These are phyloP conservation scores for Ips typographus DNA, from an alignment of 1,140 invertebrate genomes.

Conservation along the genomic window DNA sequence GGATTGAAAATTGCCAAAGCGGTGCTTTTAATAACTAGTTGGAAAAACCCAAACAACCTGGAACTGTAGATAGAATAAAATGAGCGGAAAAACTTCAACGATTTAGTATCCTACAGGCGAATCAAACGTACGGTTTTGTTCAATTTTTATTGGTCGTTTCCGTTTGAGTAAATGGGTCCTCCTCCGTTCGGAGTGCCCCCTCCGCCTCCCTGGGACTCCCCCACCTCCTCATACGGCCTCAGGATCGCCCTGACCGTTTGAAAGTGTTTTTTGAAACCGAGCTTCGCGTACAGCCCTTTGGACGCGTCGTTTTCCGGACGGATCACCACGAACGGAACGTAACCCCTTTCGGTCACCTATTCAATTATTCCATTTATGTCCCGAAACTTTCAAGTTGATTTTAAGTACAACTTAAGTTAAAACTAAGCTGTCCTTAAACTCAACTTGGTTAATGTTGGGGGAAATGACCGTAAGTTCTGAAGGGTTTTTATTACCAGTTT, in stretches of 20 bases:
- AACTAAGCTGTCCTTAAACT: too few relatives aligned
- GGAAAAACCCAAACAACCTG: background rate
- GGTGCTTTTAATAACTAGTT: background rate
- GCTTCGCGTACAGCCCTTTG: conserved; percentile 73
- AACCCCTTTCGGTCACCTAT: conserved; percentile 66
- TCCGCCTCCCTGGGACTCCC: conserved; percentile 46
- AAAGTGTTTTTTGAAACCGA: conserved; percentile 76
- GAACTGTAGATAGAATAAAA: background rate
- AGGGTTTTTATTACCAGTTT: conserved; percentile 55
- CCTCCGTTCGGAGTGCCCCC: conserved; percentile 2
- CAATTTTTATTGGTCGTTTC: conserved; percentile 16
- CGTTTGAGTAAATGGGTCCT: conserved; percentile 11
- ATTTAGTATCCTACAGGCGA: background rate
- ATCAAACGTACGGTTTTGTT: conserved; percentile 16
- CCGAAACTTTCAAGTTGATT: background rate
- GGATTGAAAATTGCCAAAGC: background rate
- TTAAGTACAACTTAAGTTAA: too few relatives aligned
- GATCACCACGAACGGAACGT: conserved; percentile 81
- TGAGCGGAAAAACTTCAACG: background rate
- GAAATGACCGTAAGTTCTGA: background rate
- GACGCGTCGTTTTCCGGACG: conserved; percentile 83
- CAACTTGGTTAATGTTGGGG: too few relatives aligned
- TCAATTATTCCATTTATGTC: conserved; percentile 4
- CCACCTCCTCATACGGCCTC: conserved; percentile 56
- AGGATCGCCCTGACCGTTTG: conserved; percentile 75